Evolutionary conservation across 1,140 invertebrate genomes (phyloP).

Genomic region (Planococcus citri): DNA sequence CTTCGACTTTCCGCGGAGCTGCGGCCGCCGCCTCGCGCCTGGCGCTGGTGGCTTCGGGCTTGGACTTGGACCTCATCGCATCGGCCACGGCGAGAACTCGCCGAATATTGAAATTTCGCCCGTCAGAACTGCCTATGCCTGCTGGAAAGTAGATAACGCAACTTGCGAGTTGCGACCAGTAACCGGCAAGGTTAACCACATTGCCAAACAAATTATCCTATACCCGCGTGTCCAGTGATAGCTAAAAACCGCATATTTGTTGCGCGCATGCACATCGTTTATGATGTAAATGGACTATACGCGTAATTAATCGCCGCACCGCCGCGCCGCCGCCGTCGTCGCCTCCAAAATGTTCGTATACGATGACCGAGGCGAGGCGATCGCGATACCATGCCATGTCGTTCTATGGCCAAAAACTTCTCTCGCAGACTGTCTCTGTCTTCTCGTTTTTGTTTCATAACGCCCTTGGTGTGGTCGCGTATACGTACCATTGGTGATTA

Average conservation of each 20-base stretch:
- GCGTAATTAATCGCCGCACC: neutral
- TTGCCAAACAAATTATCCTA: conserved; percentile 17
- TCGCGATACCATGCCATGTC: too few species aligned
- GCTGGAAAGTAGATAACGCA: conserved; percentile 19
- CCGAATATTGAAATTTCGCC: conserved; percentile 17
- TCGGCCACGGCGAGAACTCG: neutral
- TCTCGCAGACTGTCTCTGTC: too few species aligned
- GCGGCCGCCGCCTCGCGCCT: too few species aligned
- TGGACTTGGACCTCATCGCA: too few species aligned
- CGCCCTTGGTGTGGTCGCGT: too few species aligned
- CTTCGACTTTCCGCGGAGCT: neutral
- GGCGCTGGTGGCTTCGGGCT: neutral
- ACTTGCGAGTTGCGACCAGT: neutral
- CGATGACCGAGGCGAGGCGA: too few species aligned
- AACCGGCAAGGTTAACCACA: conserved; percentile 11
- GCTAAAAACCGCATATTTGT: conserved; percentile 11
- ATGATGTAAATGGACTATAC: neutral
- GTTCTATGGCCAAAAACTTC: too few species aligned
- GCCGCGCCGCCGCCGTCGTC: too few species aligned
- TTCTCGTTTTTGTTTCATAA: too few species aligned
- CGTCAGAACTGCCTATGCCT: too few species aligned
- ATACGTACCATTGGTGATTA: too few species aligned
- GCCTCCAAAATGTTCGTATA: too few species aligned
- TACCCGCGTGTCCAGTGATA: neutral
- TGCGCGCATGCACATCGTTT: neutral